phyloP scores from a whole-genome alignment of 2,797 vertebrate genomes.

The Gambusia yucatana region DNA sequence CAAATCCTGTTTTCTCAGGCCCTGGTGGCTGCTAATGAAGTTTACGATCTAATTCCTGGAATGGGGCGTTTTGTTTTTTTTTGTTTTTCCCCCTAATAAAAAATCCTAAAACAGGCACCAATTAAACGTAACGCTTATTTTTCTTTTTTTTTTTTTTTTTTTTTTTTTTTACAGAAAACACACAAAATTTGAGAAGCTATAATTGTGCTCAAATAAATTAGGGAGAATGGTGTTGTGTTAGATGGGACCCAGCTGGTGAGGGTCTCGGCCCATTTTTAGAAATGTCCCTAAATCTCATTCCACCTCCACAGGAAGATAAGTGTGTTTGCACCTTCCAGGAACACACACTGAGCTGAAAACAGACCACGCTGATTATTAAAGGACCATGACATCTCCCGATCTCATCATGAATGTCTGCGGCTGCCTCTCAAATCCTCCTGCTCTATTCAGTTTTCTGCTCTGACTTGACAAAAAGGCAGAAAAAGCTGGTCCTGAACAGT shows the following conservation, averaged over 20 bases:
- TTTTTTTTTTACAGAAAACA: neutral
- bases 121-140: conserved; percentile 6
- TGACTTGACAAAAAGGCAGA: conserved; percentile 27
- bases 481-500: neutral
- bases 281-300: conserved; percentile 31
- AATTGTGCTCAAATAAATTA: neutral
- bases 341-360: conserved; percentile 26
- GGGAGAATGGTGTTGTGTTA: neutral
- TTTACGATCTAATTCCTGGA: conserved; percentile 61
- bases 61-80: conserved; percentile 10
- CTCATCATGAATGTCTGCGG: neutral
- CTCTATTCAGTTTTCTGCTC: conserved; percentile 9
- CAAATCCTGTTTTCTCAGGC: conserved; percentile 62
- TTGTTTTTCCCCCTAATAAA: neutral
- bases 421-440: too few relatives aligned
- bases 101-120: conserved; percentile 18
- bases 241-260: neutral
- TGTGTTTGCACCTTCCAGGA: conserved; percentile 27
- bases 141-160: too few relatives aligned
- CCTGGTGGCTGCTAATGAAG: conserved; percentile 48
- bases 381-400: neutral
- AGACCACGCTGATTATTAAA: conserved; percentile 2
- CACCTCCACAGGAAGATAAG: conserved; percentile 21
- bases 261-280: conserved; percentile 11
- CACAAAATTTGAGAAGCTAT: neutral